Percentiles rank a stretch among this genome's conserved stretches.
Evolutionary conservation across 2,888 invertebrate genomes (phyloP).

Genomic region (Globia sparganii): DNA sequence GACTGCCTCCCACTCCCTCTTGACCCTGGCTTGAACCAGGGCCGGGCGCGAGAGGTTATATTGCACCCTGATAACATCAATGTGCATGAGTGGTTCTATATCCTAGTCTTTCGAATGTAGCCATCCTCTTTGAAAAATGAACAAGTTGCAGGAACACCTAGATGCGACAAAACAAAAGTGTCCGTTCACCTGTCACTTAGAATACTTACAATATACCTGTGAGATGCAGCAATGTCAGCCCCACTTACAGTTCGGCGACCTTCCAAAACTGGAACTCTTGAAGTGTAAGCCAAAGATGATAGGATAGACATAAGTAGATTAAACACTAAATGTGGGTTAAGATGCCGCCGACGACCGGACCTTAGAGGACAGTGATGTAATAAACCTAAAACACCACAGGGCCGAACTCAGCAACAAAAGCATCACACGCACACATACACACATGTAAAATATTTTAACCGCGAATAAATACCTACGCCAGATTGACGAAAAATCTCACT

Average conservation of each 20-base stretch:
- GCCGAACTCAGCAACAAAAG: constrained; percentile 42
- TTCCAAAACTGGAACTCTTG: constrained; percentile 11
- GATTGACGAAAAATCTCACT: constrained; percentile 23
- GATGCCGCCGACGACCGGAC: constrained; percentile 59
- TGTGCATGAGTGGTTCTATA: background rate
- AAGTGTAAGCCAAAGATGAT: constrained; percentile 3
- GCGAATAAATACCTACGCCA: constrained; percentile 28
- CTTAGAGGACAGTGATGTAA: constrained; percentile 65
- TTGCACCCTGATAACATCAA: background rate
- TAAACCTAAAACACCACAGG: constrained; percentile 58
- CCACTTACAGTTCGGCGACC: constrained; percentile 32
- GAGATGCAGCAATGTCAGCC: constrained; percentile 31
- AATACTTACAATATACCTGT: background rate
- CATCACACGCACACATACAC: background rate
- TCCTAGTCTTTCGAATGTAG: background rate
- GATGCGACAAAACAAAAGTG: background rate
- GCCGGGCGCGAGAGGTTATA: no score
- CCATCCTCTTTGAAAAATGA: background rate
- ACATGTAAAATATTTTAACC: constrained; percentile 27
- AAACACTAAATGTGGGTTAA: constrained; percentile 65
- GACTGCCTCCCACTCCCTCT: no score
- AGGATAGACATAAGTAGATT: constrained; percentile 53
- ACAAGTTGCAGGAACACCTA: background rate
- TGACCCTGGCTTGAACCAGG: no score
- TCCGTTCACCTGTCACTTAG: constrained; percentile 9